Base-by-base conservation (phyloP, 2,797 vertebrate species). In the Paguma larvata region DNA sequence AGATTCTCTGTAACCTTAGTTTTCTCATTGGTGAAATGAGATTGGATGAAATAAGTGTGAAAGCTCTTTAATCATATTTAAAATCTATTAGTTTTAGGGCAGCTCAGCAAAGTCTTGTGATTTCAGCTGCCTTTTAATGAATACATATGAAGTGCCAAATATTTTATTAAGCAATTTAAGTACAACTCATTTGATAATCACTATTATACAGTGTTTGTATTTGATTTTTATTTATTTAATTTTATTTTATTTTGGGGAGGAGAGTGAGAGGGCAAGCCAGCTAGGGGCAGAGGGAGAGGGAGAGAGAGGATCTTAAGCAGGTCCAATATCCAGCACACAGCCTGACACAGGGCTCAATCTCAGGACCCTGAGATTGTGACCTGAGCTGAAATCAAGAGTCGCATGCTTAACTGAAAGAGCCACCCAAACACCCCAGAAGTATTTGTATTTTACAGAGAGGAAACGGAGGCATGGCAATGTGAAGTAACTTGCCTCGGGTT, bases 21-120 rank as follows among this genome's bases (percentile, higher is more conserved):
- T 89, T 96, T 41, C 78, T 97, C 27, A 67, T 84, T 92, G 94
- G 48, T 96, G 82, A 96, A 82, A 77, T 80, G 25, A 88, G 48
- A 30, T 83, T 92, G 18, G 79, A 56, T 91, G 67, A 94, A 89
- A 23, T 96, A 83, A 93, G 63, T 32, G 59, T 51, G 89, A 94
- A 67, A 92, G 32, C 21, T 91, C 86, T 94, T 94, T 25, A 93
- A 53, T 79, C 25, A 46, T 85, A 56, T 72, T 70, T 93, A 94
- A 82, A 62, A 88, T 72, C 18, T 79, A 0, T 78, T 84, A 53
- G 70, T 96, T 92, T 95, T 85, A 95, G 56, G 92, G 34, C 15
- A 78, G 34, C 67, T 96, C 56, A 70, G 15, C 87, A 93, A 70
- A 21, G 14, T 46, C 30, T 46, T 75, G 70, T 89, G 27, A 87